phyloP scores from a whole-genome alignment of 2,113 vertebrate species.

The Paramormyrops kingsleyae region DNA sequence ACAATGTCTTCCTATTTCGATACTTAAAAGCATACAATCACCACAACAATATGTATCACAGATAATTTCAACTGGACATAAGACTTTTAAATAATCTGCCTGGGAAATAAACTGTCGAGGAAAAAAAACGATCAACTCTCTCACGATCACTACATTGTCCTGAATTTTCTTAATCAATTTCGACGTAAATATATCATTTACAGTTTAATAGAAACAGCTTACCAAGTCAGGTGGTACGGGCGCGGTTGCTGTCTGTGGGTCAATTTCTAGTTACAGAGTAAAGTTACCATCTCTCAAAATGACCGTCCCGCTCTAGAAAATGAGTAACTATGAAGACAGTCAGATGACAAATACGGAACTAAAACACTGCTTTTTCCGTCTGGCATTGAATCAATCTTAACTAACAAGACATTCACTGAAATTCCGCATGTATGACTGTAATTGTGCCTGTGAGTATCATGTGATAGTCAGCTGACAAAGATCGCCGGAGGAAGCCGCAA shows the following conservation, averaged over 20 bases:
- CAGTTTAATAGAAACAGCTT: neutral
- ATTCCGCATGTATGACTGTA: neutral
- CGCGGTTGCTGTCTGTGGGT: conserved; percentile 9
- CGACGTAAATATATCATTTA: neutral
- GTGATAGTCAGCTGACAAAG: conserved; percentile 50
- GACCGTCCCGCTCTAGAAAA: neutral
- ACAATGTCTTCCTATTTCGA: neutral
- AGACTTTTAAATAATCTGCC: neutral
- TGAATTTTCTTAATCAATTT: neutral
- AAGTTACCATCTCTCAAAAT: conserved; percentile 16
- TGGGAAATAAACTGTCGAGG: neutral
- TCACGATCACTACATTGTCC: neutral
- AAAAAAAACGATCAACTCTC: neutral
- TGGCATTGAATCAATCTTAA: neutral
- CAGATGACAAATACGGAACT: neutral
- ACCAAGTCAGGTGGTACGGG: conserved; percentile 5
- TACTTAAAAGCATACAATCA: neutral
- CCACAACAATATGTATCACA: neutral
- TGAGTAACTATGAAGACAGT: conserved; percentile 16
- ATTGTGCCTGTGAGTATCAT: conserved; percentile 44
- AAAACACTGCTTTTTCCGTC: neutral
- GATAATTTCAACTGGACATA: neutral
- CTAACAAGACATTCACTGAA: neutral
- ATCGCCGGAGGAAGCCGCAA: neutral
- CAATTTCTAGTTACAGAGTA: neutral